Evolutionary conservation across 2,113 vertebrate species (phyloP).

Genomic region (Tichodroma muraria): DNA sequence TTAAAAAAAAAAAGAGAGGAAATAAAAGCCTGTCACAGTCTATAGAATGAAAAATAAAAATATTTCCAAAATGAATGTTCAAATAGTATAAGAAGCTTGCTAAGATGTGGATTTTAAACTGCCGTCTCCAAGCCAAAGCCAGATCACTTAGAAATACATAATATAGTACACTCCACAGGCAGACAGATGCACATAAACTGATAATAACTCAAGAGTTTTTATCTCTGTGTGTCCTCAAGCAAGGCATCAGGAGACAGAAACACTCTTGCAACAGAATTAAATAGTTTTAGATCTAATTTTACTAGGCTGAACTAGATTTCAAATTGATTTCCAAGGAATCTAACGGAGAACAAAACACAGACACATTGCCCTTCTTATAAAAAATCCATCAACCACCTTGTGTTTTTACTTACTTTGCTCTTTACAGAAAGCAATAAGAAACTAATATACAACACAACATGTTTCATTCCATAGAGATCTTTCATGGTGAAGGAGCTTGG

Average conservation of each 20-base stretch:
- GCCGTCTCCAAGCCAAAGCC: not conserved
- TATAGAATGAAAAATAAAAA: conserved; percentile 15
- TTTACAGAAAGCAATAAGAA: conserved; percentile 66
- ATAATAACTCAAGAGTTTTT: conserved; percentile 65
- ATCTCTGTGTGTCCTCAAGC: conserved; percentile 61
- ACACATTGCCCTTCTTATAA: conserved; percentile 39
- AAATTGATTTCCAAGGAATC: conserved; percentile 71
- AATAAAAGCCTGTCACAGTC: not conserved
- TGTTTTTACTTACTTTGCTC: conserved; percentile 54
- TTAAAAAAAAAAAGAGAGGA: no score
- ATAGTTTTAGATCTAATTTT: conserved; percentile 77
- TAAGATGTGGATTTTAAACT: conserved; percentile 31
- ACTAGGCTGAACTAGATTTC: conserved; percentile 65
- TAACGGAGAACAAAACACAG: conserved; percentile 53
- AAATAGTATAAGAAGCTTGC: not conserved
- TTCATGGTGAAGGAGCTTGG: conserved; percentile 21
- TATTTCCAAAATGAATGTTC: not conserved
- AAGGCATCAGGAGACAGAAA: conserved; percentile 52
- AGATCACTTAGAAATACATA: conserved; percentile 37
- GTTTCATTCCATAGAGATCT: conserved; percentile 35
- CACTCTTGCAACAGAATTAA: conserved; percentile 72
- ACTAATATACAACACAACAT: conserved; percentile 28
- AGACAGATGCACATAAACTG: conserved; percentile 32
- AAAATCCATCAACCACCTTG: conserved; percentile 54
- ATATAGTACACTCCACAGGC: conserved; percentile 3